These are phyloP conservation scores for Erythrocercus mccallii DNA, from an alignment of 2,113 vertebrate species.

Conservation along the genomic window DNA sequence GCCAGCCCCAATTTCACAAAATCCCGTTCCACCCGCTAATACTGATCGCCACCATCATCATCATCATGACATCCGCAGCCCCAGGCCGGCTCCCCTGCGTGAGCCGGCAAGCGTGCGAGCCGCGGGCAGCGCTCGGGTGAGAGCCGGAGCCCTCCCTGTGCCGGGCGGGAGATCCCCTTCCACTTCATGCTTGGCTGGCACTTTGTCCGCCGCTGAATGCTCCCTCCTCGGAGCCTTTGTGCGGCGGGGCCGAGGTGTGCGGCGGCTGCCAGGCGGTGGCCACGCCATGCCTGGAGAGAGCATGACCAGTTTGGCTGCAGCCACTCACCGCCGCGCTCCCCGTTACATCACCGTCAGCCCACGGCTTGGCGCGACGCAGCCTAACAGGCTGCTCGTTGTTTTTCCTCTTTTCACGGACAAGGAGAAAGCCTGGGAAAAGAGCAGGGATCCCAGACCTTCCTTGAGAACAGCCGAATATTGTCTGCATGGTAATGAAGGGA, in stretches of 20 bases:
- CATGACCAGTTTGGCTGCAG: slow-evolving; percentile 77
- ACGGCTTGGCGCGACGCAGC: slow-evolving; percentile 54
- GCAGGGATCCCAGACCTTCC: slow-evolving; percentile 51
- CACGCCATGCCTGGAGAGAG: slow-evolving; percentile 71
- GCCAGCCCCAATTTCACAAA: neutral
- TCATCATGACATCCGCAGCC: neutral
- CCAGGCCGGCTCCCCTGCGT: neutral
- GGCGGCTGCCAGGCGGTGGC: slow-evolving; percentile 61
- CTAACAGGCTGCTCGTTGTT: slow-evolving; percentile 66
- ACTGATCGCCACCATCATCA: neutral
- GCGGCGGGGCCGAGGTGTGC: neutral
- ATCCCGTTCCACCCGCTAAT: neutral
- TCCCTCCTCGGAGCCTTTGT: slow-evolving; percentile 67
- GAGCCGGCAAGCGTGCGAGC: neutral
- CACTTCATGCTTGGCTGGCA: slow-evolving; percentile 76
- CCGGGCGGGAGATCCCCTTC: slow-evolving; percentile 50
- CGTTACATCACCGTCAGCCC: slow-evolving; percentile 77
- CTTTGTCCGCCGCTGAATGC: slow-evolving; percentile 75
- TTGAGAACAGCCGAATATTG: slow-evolving; percentile 67
- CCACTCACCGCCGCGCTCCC: slow-evolving; percentile 71
- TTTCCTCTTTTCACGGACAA: slow-evolving; percentile 47
- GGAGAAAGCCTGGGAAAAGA: slow-evolving; percentile 73
- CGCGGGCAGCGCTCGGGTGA: neutral
- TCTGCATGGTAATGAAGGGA: slow-evolving; percentile 45
- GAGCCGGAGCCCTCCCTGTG: neutral